Evolutionary conservation across 2,797 vertebrate species (phyloP).

Genomic region (Tapera naevia): DNA sequence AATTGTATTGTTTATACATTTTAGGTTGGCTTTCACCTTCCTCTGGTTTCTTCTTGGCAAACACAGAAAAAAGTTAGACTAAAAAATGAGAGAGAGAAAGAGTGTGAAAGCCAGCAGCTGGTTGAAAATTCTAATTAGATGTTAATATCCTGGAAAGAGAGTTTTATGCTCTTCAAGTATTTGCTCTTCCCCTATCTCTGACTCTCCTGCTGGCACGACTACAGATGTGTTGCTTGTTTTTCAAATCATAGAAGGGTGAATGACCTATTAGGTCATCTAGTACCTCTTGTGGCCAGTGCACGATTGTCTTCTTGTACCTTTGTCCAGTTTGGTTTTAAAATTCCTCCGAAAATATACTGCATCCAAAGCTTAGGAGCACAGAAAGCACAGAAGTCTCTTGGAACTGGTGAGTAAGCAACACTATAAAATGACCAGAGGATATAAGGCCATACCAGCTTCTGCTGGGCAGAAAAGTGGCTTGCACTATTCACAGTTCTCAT

Average conservation of each 20-base stretch:
- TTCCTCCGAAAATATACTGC: background rate
- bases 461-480: background rate
- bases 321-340: constrained; percentile 11
- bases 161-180: background rate
- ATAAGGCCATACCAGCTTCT: background rate
- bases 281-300: background rate
- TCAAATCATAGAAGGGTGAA: background rate
- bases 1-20: background rate
- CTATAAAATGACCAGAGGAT: background rate
- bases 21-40: background rate
- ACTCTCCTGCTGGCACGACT: background rate
- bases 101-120: background rate
- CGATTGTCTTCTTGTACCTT: background rate
- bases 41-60: background rate
- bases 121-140: background rate
- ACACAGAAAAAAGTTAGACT: background rate
- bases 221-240: background rate
- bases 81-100: background rate
- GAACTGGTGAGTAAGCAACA: background rate
- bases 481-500: background rate
- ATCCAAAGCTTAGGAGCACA: background rate
- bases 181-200: background rate
- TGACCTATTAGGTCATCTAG: background rate
- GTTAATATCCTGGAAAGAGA: background rate
- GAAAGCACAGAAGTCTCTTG: background rate